Evolutionary conservation across 2,888 invertebrate species (phyloP), one percentile per base, ranked within the genome.

Genomic region (Stenchaetothrips biformis): DNA sequence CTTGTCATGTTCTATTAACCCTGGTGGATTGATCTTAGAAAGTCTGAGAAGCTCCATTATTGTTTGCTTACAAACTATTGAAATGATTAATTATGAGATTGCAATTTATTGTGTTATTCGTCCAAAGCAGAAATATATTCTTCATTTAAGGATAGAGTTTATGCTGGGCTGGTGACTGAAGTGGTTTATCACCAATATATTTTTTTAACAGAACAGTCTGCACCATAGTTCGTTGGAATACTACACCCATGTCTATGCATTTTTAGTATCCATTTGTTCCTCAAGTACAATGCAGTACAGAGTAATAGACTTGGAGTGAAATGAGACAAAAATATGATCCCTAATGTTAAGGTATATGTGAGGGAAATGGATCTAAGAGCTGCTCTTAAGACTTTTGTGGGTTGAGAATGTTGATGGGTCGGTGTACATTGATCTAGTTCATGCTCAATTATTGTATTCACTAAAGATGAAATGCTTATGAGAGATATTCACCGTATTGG

Each of bases 141-240:
- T 74, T 74, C 21, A 21, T 74, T 74, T 74, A 74, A 21, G 67
- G 25, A 74, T 25, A 74, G 67, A 25, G 25, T 74, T 74, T 74
- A 74, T 74, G 67, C 25, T 74, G 67, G 67, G 67, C 67, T 74
- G 67, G 67, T 74, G 67, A 74, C 67, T 74, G 67, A 74, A 74
- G 67, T 74, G 67, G 67, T 25, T 67, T 74, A 74, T 25, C 67
- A 25, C 67, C 25, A 21, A 74, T 74, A 74, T 74, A 74, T 74
- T 74, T 74, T 74, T 74, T 74, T 74, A 74, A 74, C 67, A 74
- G 67, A 25, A 74, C 67, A 74, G 67, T 74, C 25, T 74, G 21
- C 67, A 74, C 67, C 25, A 74, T 8, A 74, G 67, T 21, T 74
- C 67, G 8, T 74, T 21, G 67, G 67, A 25, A 74, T 3, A 53